Base-by-base conservation (phyloP, 1,140 invertebrate genomes). In the Diabrotica undecimpunctata region DNA sequence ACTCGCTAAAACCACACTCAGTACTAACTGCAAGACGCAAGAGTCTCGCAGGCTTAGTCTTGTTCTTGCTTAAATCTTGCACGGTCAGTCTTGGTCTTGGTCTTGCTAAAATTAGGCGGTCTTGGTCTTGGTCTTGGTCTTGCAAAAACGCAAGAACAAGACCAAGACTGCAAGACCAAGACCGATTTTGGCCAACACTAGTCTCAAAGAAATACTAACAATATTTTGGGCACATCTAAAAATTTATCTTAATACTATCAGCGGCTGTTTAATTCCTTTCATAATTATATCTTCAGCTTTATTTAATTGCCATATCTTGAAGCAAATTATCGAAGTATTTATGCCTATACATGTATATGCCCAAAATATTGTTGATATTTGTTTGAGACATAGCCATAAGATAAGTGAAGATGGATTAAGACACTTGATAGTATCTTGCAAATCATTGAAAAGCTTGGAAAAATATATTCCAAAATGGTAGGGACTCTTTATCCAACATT, bases 291-390 rank as follows among this genome's bases (percentile, higher is more conserved):
- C 54, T 12, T 62, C 52, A 5, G 5, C 61, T 10, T 38, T 36
- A 14, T 39, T 54, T 35, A 54, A 62, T 41, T 62, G 51, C 61
- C 61, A 54, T n/a, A 62, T 54, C 38, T 54, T 62, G 7, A 52
- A 25, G 35, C 61, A 62, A 38, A 62, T 62, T 6, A 38, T n/a
- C 10, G 61, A 36, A n/a, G 61, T 62, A 11, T 54, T 41, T 37
- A 13, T 38, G 7, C 7, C 7, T 46, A n/a, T n/a, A n/a, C n/a
- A n/a, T n/a, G n/a, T n/a, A n/a, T n/a, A n/a, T n/a, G n/a, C n/a
- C n/a, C 39, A 46, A 46, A 46, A 46, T 10, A 8, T 46, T 7
- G 39, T 46, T 7, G 11, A 10, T 8, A 46, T 46, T 46, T 8
- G 39, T 46, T 46, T 46, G 11, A 7, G 39, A 46, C 39, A 46